Evolutionary conservation across 2,888 invertebrate species (phyloP), one percentile per base, ranked within the genome.

Genomic region (Acronicta alni): DNA sequence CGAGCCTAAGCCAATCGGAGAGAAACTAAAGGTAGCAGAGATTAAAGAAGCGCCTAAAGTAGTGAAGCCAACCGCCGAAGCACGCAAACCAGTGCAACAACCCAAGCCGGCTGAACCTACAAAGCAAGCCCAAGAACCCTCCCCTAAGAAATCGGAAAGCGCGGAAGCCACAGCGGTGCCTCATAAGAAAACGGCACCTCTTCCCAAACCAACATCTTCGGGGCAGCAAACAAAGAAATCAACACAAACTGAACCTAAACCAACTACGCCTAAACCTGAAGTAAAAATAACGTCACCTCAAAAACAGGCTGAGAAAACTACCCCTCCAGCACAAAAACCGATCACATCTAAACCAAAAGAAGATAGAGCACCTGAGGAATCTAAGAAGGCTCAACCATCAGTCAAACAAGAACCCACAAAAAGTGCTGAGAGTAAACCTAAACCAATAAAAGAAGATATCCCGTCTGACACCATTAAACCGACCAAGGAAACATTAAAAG

Each of bases 391-490:
- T 30, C 53, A 61, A 37, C 59, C 59, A 42, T 57, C 53, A 23
- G 48, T 62, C 45, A 69, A 72, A 54, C 63, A 70, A 17, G 69
- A 63, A 44, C 38, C 62, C 23, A 59, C 56, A 12, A 72, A 79
- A 62, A 46, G 68, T 41, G 63, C 68, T 58, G 77, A 75, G 43
- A 49, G 38, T 47, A 70, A 80, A 57, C 44, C 67, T 49, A 61
- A 68, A 61, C 95, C 96, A 4, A 94, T 96, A 12, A 88, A 87
- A 57, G 95, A 96, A 80, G 89, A 94, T 46, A 95, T 95, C 60
- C 90, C 91, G 3, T 89, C 91, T 0, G 96, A 96, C 73, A 95
- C 95, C 0, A 84, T 86, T 17, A 94, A 95, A 55, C 95, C 95
- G 0, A 85, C 85, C 71, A 90, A 91, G 60, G 94, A 95, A 68